These are phyloP conservation scores for Himalopsyche kuldschensis DNA, from an alignment of 2,888 invertebrate species.

Conservation along the genomic window DNA sequence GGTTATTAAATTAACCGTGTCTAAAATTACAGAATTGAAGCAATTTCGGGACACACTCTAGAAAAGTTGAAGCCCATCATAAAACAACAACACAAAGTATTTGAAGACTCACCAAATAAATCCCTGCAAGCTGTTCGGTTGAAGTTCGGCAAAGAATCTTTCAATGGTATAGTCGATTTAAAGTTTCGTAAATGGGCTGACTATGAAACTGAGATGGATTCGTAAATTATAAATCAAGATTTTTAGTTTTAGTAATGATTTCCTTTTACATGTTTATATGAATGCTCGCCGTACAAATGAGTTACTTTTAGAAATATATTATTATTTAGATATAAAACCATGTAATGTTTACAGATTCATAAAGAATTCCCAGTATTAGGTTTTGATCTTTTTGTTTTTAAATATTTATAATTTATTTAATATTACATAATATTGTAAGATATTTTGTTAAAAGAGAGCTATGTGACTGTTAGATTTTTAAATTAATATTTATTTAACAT, in stretches of 20 bases:
- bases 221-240: not conserved
- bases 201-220: not conserved
- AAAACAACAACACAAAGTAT: slow-evolving; percentile 53
- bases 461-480: not conserved
- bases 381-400: not conserved
- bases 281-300: not conserved
- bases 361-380: not conserved
- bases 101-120: slow-evolving; percentile 51
- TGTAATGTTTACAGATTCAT: not conserved
- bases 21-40: slow-evolving; percentile 43
- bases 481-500: not conserved
- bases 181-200: not conserved
- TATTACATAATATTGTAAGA: not conserved
- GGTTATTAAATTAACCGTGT: too few species aligned
- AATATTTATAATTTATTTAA: not conserved
- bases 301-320: not conserved
- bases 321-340: not conserved
- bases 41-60: slow-evolving; percentile 53
- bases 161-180: slow-evolving; percentile 11
- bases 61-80: slow-evolving; percentile 57
- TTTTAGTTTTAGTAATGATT: not conserved
- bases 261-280: not conserved
- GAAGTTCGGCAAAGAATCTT: slow-evolving; percentile 53
- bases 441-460: not conserved
- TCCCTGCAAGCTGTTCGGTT: slow-evolving; percentile 60